Conservation (phyloP, 2,888 invertebrate genomes). For the Prosapia bicincta region DNA sequence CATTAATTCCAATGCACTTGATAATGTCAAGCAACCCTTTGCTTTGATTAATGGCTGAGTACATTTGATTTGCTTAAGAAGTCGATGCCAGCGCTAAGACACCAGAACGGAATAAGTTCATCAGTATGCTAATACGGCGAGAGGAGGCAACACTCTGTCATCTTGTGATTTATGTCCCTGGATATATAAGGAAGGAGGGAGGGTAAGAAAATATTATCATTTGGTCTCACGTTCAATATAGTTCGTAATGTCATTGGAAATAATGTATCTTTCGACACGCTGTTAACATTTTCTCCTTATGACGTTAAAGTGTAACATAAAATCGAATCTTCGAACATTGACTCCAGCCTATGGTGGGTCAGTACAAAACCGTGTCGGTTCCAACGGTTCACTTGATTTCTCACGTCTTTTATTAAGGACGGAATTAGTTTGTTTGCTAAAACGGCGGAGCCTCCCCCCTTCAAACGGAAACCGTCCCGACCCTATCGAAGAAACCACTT, state of each 20-base stretch:
- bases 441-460: background rate
- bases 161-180: background rate
- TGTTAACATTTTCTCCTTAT: too few species aligned
- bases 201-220: too few species aligned
- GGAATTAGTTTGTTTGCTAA: background rate
- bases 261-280: too few species aligned
- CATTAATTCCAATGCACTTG: background rate
- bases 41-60: conserved; percentile 12
- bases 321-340: too few species aligned
- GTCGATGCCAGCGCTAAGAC: conserved; percentile 6
- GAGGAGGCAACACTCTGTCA: background rate
- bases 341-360: too few species aligned
- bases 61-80: conserved; percentile 17
- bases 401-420: too few species aligned
- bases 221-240: too few species aligned
- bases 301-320: too few species aligned
- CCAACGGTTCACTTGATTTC: too few species aligned
- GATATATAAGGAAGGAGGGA: background rate
- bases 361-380: too few species aligned
- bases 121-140: conserved; percentile 15
- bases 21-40: conserved; percentile 14
- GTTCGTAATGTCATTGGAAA: too few species aligned
- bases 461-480: background rate
- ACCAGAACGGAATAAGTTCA: conserved; percentile 1
- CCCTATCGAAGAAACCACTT: background rate